Evolutionary conservation across 2,797 vertebrate genomes (phyloP).

Genomic region (Kryptopterus vitreolus): DNA sequence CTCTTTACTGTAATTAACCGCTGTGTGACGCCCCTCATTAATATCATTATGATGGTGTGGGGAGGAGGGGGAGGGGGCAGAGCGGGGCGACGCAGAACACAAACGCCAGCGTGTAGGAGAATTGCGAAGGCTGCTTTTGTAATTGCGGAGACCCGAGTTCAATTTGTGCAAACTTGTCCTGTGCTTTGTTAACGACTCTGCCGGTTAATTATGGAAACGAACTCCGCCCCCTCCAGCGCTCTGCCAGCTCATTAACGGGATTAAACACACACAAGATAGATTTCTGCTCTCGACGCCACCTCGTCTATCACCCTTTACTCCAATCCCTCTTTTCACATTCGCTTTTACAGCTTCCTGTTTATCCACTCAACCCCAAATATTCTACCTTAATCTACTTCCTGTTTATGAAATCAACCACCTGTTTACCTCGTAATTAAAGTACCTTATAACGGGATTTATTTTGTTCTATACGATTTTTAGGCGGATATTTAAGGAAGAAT

Average conservation of each 20-base stretch:
- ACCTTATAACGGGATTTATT: not conserved
- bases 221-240: conserved; percentile 93
- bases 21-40: conserved; percentile 74
- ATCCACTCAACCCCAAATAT: not conserved
- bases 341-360: not conserved
- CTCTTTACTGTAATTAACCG: conserved; percentile 83
- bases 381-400: not conserved
- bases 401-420: not conserved
- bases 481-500: not conserved
- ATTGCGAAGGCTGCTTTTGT: conserved; percentile 83
- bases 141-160: conserved; percentile 62
- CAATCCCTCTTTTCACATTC: not conserved
- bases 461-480: not conserved
- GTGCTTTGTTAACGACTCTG: conserved; percentile 92
- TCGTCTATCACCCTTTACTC: not conserved
- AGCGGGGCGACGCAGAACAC: conserved; percentile 64
- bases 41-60: not conserved
- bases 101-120: conserved; percentile 73
- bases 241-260: conserved; percentile 93
- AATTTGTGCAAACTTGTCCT: conserved; percentile 88
- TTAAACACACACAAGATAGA: conserved; percentile 90
- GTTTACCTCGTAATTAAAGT: not conserved
- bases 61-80: conserved; percentile 61
- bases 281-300: too few relatives aligned
- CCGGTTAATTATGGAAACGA: conserved; percentile 99